A percentile compares a stretch with the other conserved stretches of the same genome.
Evolutionary conservation across 2,888 invertebrate species (phyloP).

Genomic region (Noctua comes): DNA sequence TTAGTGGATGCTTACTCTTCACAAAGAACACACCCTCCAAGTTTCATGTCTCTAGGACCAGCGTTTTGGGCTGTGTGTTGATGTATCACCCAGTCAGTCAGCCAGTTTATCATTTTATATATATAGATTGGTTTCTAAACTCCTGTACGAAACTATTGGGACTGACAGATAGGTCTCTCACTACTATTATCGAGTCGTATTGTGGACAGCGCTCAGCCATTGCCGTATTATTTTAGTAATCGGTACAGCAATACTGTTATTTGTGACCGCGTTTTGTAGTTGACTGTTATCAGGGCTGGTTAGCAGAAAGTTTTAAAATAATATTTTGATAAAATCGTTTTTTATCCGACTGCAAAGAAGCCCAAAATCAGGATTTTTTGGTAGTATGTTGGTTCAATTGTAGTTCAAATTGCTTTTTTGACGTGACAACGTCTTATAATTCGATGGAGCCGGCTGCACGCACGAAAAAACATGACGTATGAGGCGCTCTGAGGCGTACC

Average conservation of each 20-base stretch:
- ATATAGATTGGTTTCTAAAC: not conserved
- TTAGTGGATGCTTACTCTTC: no score
- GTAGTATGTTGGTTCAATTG: no score
- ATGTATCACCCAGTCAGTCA: no score
- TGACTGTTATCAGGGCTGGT: conserved; percentile 48
- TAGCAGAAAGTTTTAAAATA: not conserved
- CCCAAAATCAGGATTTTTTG: not conserved
- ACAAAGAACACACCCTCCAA: no score
- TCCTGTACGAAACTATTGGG: not conserved
- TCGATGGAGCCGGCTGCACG: no score
- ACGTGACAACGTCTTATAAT: no score
- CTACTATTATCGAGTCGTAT: conserved; percentile 39
- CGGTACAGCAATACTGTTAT: conserved; percentile 41
- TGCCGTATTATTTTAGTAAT: conserved; percentile 52
- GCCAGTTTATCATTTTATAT: no score
- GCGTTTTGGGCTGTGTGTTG: no score
- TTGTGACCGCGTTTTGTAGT: conserved; percentile 47
- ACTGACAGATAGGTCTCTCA: conserved; percentile 2
- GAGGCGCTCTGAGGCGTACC: no score
- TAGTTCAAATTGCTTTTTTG: no score
- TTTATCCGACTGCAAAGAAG: not conserved
- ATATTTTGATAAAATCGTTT: not conserved
- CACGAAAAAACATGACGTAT: no score
- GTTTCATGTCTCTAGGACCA: no score
- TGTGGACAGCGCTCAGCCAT: conserved; percentile 36